These are phyloP conservation scores for Coranthus polyacanthus DNA, from an alignment of 2,797 vertebrate species.

Conservation along the genomic window DNA sequence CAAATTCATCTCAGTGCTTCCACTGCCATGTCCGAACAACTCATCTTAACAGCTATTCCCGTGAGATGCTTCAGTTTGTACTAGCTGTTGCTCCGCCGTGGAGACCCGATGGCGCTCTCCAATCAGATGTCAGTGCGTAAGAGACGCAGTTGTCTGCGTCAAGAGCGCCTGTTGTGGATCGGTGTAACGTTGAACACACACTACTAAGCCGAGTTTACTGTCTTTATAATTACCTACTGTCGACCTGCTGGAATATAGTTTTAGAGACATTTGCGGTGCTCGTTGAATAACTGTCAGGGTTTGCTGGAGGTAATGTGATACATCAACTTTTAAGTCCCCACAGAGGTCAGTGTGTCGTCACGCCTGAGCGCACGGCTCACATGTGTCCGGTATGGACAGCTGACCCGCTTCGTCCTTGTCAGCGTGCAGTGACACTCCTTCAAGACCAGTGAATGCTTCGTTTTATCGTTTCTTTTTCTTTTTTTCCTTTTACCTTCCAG, in stretches of 20 bases:
- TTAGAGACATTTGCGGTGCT: neutral
- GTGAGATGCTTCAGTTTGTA: slow-evolving; percentile 11
- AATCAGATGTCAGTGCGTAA: slow-evolving; percentile 75
- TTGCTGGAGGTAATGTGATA: slow-evolving; percentile 29
- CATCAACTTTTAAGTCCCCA: slow-evolving; percentile 32
- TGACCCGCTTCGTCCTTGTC: slow-evolving; percentile 58
- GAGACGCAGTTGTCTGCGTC: slow-evolving; percentile 67
- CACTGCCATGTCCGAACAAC: neutral
- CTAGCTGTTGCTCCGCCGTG: slow-evolving; percentile 18
- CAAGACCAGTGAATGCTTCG: slow-evolving; percentile 1
- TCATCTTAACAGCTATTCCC: neutral
- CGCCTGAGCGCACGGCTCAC: slow-evolving; percentile 54
- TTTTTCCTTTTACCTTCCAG: neutral
- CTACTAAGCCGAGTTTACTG: neutral
- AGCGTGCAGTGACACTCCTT: slow-evolving; percentile 26
- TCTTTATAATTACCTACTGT: neutral
- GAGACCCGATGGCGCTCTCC: slow-evolving; percentile 23
- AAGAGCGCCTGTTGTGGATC: slow-evolving; percentile 59
- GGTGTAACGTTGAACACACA: slow-evolving; percentile 4
- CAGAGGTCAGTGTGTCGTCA: slow-evolving; percentile 68
- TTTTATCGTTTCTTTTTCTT: neutral
- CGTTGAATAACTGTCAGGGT: neutral
- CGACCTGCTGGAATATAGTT: neutral
- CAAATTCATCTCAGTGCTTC: neutral
- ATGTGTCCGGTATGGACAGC: slow-evolving; percentile 54